Base-by-base conservation (phyloP, 2,888 invertebrate species). In the Macrostomum cliftonense region DNA sequence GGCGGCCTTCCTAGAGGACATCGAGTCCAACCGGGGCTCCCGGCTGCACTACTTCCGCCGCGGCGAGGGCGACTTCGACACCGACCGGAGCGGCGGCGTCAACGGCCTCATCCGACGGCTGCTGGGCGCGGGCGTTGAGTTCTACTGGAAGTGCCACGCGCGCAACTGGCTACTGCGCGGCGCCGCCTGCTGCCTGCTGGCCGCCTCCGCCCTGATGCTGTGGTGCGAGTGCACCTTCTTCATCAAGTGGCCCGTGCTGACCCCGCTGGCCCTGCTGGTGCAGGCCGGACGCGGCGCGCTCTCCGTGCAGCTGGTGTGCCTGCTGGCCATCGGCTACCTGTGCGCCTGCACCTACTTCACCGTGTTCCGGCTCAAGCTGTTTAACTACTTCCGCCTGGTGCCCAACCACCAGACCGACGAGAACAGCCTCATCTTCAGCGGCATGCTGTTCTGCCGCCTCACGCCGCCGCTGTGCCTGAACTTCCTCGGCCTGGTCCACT, bases 191-290 rank as follows among this genome's bases (percentile, higher is more conserved):
- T 28, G 4, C 28, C 28, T 28, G 28, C 80, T 79, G 1, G 69
- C 80, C 39, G 76, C 95, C 70, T 91, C 93, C 0, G 72, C 82
- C 20, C 79, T 83, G 63, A 88, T 97, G 37, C 86, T 99, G n/a
- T 93, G 95, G 93, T 95, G 93, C 0, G 97, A 99, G 74, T 79
- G 95, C 61, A 89, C 95, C 1, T 97, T 99, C 74, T 99, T 97
- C 74, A 82, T 83, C 63, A 80, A 82, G 61, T 73, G 77, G 20
- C 95, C 95, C 0, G 86, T 89, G 19, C 75, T 99, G 2, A 95
- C 95, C 1, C 77, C 97, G 56, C 95, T 97, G 71, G 97, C 97
- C n/a, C 79, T 82, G 55, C 82, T 95, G 60, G 79, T 95, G 20
- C 80, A 82, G 60, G 28, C 28, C 28, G 28, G 28, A 4, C 28